Percentiles rank a stretch among this genome's conserved stretches.
Conservation (phyloP, 2,113 vertebrate species). For the Callorhinus ursinus region DNA sequence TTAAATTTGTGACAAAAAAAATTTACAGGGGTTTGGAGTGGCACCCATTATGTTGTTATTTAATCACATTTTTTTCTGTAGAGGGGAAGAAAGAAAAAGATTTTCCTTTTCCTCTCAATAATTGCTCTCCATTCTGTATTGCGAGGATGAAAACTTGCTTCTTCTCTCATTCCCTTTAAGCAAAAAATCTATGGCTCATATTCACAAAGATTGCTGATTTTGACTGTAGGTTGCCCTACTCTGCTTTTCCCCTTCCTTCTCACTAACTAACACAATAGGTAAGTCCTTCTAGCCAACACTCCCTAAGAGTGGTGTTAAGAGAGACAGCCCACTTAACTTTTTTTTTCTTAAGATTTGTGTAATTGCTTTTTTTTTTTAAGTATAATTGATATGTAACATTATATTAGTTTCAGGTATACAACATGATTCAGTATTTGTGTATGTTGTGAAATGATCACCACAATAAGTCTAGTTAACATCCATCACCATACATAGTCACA, state of each 20-base stretch:
- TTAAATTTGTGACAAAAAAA: not conserved
- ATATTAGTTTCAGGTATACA: not conserved
- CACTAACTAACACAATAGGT: not conserved
- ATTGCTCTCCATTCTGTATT: conserved; percentile 43
- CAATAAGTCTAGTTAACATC: not conserved
- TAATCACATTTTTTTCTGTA: not conserved
- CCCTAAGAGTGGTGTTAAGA: not conserved
- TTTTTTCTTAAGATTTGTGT: conserved; percentile 27
- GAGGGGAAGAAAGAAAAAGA: not conserved
- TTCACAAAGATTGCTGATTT: conserved; percentile 12
- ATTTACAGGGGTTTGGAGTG: not conserved
- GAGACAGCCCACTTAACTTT: not conserved
- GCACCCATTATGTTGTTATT: not conserved
- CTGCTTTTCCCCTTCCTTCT: not conserved
- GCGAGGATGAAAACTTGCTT: conserved; percentile 54
- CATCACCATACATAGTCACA: not conserved
- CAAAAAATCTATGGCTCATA: conserved; percentile 35
- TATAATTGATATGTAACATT: not conserved
- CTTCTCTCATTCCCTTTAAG: conserved; percentile 27
- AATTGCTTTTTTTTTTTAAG: not conserved
- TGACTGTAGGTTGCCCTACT: conserved; percentile 18
- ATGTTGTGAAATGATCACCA: not conserved
- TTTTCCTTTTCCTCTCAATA: conserved; percentile 47
- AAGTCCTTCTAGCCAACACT: conserved; percentile 5
- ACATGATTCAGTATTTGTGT: not conserved